Base-by-base conservation (phyloP, 2,888 invertebrate species). In the Oxytorus armatus region DNA sequence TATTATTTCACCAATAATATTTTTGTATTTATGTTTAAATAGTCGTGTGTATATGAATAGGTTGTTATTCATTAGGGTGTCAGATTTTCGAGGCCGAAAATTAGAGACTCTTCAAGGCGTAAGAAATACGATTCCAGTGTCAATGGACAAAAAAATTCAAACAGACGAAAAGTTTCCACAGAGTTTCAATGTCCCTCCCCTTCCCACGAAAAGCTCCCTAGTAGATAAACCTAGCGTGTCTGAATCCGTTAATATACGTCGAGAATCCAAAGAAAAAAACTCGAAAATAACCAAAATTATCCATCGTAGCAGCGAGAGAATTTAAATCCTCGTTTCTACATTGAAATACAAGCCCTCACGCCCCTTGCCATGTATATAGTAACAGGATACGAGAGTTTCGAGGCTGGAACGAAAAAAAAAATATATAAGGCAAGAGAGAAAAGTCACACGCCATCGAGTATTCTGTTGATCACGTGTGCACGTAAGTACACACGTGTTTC, bases 371-470 rank as follows among this genome's bases (percentile, higher is more conserved):
- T 42, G 11, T 59, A 3, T 29, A 51, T 14, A 21, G 49, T 63
- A 80, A 73, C 77, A 77, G 80, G 80, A 80, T 80, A 73, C 63
- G 36, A 68, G 66, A 55, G 51, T 74, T 69, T 69, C 63, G 63
- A 57, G 49, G 80, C 66, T 36, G 61, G 11, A 42, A 66, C 36
- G 53, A 44, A 47, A 53, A 33, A 44, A 14, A 14, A 8, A 23
- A 59, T 0, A 18, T 5, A 51, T 21, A 21, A 47, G 55, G 36
- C n/a, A 65, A 74, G 57, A 74, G 57, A 69, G 69, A 70, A 77
- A 77, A 81, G 63, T 81, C 80, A n/a, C 80, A 81, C 80, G 80
- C 80, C 69, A 29, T 33, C 44, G 72, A 63, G 66, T 49, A 63
- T 42, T 73, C 55, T 42, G 36, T 59, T 42, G 73, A 57, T 68